These are phyloP conservation scores for Trichonephila inaurata DNA, from an alignment of 1,140 invertebrate genomes.

Conservation along the genomic window DNA sequence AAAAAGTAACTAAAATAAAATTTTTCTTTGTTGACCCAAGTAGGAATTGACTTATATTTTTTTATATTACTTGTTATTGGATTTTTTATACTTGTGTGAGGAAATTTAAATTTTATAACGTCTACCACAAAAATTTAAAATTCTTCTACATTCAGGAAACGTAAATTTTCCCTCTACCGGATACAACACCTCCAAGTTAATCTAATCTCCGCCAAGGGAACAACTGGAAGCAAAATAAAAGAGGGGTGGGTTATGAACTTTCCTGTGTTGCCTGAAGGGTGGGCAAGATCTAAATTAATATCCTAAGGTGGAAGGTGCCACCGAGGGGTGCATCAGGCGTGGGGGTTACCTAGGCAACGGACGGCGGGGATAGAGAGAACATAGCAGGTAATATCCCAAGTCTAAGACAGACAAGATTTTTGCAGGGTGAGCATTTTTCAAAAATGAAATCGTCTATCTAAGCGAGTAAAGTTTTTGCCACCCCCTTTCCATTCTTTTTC, in stretches of 20 bases:
- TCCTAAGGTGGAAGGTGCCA: constrained; percentile 1
- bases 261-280: not conserved
- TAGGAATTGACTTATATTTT: too few species aligned
- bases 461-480: not conserved
- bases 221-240: not conserved
- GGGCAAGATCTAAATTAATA: constrained; percentile 11
- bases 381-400: constrained; percentile 2
- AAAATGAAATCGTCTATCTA: constrained; percentile 9
- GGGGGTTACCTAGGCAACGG: constrained; percentile 11
- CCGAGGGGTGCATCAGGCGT: constrained; percentile 2
- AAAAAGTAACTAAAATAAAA: too few species aligned
- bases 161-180: too few species aligned
- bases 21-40: too few species aligned
- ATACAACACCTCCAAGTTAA: not conserved
- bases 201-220: not conserved
- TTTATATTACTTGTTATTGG: too few species aligned
- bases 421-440: not conserved
- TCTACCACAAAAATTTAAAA: too few species aligned
- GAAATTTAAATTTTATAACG: too few species aligned
- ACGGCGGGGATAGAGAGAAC: constrained; percentile 9
- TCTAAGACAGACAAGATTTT: constrained; percentile 22
- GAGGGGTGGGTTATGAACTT: not conserved
- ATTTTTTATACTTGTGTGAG: too few species aligned
- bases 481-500: not conserved
- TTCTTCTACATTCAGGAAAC: too few species aligned